These are phyloP conservation scores for Mercenaria mercenaria DNA, from an alignment of 1,140 invertebrate species.

Conservation along the genomic window DNA sequence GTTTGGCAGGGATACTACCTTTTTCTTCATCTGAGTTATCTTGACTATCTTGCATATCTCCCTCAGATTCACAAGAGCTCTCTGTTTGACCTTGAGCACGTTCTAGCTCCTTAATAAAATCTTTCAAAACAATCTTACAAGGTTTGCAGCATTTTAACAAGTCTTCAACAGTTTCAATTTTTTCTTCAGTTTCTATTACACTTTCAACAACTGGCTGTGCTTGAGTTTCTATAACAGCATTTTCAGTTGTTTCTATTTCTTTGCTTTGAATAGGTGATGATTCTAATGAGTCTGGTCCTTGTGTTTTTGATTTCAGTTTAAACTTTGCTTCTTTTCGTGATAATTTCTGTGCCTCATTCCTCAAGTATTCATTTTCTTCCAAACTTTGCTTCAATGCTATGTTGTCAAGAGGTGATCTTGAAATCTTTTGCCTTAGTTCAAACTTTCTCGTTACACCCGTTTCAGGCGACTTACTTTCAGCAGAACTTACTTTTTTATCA, in stretches of 20 bases:
- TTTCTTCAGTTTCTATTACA: neutral
- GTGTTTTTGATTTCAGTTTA: slow-evolving; percentile 49
- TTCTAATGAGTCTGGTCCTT: slow-evolving; percentile 29
- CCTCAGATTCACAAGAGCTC: slow-evolving; percentile 33
- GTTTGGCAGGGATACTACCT: neutral
- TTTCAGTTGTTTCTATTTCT: slow-evolving; percentile 28
- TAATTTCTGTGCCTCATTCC: slow-evolving; percentile 68
- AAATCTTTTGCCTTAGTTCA: slow-evolving; percentile 73
- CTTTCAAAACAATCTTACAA: slow-evolving; percentile 78
- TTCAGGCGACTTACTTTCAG: slow-evolving; percentile 22
- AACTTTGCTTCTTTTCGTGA: slow-evolving; percentile 65
- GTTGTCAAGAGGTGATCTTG: slow-evolving; percentile 77
- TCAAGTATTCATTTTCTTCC: slow-evolving; percentile 74
- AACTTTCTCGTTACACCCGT: slow-evolving; percentile 33
- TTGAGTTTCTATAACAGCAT: neutral
- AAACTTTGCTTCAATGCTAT: slow-evolving; percentile 75
- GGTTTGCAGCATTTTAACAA: slow-evolving; percentile 65
- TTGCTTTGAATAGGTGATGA: neutral
- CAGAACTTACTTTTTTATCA: neutral
- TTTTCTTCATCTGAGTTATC: slow-evolving; percentile 28
- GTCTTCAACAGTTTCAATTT: neutral
- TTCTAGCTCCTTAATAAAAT: slow-evolving; percentile 80
- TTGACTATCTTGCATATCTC: neutral
- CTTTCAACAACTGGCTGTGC: neutral
- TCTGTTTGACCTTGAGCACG: slow-evolving; percentile 47